Evolutionary conservation across 1,140 invertebrate species (phyloP), one percentile per base, ranked within the genome.

Genomic region (Homalodisca vitripennis): DNA sequence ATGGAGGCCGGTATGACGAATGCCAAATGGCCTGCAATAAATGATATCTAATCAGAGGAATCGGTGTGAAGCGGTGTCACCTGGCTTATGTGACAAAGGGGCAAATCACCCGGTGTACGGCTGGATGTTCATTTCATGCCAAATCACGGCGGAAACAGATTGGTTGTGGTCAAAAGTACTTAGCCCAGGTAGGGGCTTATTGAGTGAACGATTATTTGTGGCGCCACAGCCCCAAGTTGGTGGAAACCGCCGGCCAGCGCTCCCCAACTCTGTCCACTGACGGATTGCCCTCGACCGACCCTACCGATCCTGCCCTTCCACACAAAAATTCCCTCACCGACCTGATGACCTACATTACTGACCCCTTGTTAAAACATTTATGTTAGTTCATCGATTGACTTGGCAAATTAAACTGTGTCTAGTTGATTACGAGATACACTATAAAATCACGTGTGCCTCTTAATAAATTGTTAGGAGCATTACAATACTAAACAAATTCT

Each of bases 201-300:
- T 60, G 55, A 60, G 55, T 60, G 55, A 60, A 60, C 55, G 55
- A 60, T 60, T 60, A 60, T 60, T 60, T 60, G 55, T 60, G 12
- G 22, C 6, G 55, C 55, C 55, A 29, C 55, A 60, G 55, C 22
- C 55, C 55, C 55, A 60, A 60, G 55, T 60, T 60, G 26, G 55
- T 13, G 6, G 3, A 29, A 60, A 60, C 55, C 55, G n/a, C 55
- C 55, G 22, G 2, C 55, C 22, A 22, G 3, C 55, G 3, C 24
- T 3, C 24, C 55, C 22, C 55, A 1, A 22, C 14, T 6, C n/a
- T 10, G 22, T 26, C 55, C 2, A n/a, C 14, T 29, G 6, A 13
- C 14, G 2, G 26, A 26, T 10, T 12, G 22, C 26, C 22, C 55
- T 27, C 55, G 6, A 17, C 34, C 17, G 6, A 41, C 34, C 34